phyloP scores from a whole-genome alignment of 2,888 invertebrate genomes.

The Acholoe squamosa region DNA sequence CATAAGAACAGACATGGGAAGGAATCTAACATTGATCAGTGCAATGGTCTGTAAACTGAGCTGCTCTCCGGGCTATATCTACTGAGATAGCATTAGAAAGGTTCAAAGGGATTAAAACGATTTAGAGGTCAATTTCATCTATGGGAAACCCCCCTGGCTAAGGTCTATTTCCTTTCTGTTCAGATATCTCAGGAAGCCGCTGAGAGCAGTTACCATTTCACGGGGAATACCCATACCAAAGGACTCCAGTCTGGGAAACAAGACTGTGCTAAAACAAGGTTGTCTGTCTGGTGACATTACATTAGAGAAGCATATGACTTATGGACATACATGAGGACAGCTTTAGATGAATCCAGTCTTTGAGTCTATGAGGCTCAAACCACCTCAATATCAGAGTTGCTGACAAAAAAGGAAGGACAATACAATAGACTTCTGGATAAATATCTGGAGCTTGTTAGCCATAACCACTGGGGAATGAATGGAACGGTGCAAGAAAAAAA shows the following conservation, averaged over 20 bases:
- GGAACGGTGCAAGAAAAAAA: too few species aligned
- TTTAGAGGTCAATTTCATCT: not conserved
- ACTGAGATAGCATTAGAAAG: not conserved
- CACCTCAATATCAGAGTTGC: too few species aligned
- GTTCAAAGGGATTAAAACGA: not conserved
- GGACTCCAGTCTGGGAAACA: not conserved
- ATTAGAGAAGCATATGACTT: too few species aligned
- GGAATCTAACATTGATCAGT: not conserved
- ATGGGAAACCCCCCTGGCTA: not conserved
- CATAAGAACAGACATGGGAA: slow-evolving; percentile 2
- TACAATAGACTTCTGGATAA: too few species aligned
- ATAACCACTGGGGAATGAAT: too few species aligned
- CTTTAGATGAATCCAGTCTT: too few species aligned
- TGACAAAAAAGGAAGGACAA: too few species aligned
- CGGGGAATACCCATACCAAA: not conserved
- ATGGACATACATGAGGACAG: too few species aligned
- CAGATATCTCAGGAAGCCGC: slow-evolving; percentile 20
- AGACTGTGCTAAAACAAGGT: not conserved
- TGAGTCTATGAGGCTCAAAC: too few species aligned
- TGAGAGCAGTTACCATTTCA: not conserved
- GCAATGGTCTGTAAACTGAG: not conserved
- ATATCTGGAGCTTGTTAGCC: too few species aligned
- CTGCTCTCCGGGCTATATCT: not conserved
- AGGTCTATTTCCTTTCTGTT: slow-evolving; percentile 30
- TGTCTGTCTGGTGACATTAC: not conserved